These are phyloP conservation scores for Epizoanthus stellaris DNA, from an alignment of 92 coral and sea anemone genomes.

Conservation along the genomic window DNA sequence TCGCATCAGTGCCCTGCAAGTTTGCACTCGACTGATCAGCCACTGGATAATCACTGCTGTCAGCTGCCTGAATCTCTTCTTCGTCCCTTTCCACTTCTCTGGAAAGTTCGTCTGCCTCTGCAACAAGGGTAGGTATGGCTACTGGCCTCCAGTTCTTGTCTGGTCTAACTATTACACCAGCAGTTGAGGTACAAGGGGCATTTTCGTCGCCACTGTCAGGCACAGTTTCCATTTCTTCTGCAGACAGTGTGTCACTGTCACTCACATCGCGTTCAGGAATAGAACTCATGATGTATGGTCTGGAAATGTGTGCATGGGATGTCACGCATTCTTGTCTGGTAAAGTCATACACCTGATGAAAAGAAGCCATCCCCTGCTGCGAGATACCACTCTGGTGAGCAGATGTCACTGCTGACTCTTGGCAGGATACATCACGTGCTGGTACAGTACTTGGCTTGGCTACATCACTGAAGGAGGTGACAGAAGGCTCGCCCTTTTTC, in stretches of 20 bases:
- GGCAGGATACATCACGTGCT: constrained; percentile 22
- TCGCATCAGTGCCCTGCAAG: neutral
- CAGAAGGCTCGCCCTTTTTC: constrained; percentile 2
- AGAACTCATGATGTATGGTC: constrained; percentile 32
- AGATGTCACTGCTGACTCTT: constrained; percentile 29
- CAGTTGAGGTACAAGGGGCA: constrained; percentile 20
- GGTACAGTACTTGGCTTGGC: neutral
- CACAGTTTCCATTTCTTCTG: constrained; percentile 76
- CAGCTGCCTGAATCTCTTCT: constrained; percentile 15
- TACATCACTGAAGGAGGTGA: constrained; percentile 20
- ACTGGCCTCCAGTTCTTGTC: neutral
- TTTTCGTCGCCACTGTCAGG: constrained; percentile 83
- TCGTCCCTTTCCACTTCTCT: neutral
- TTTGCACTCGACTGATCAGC: neutral
- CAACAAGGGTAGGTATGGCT: neutral
- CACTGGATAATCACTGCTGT: constrained; percentile 7
- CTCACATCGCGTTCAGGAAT: constrained; percentile 56
- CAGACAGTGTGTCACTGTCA: constrained; percentile 88
- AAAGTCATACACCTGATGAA: neutral
- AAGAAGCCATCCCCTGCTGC: constrained; percentile 24
- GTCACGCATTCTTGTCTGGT: constrained; percentile 1
- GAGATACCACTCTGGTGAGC: constrained; percentile 21
- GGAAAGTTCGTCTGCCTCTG: neutral
- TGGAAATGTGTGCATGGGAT: neutral
- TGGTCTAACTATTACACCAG: neutral